These are phyloP conservation scores for Cyprinodon tularosa DNA, from an alignment of 2,113 vertebrate genomes.

Conservation along the genomic window DNA sequence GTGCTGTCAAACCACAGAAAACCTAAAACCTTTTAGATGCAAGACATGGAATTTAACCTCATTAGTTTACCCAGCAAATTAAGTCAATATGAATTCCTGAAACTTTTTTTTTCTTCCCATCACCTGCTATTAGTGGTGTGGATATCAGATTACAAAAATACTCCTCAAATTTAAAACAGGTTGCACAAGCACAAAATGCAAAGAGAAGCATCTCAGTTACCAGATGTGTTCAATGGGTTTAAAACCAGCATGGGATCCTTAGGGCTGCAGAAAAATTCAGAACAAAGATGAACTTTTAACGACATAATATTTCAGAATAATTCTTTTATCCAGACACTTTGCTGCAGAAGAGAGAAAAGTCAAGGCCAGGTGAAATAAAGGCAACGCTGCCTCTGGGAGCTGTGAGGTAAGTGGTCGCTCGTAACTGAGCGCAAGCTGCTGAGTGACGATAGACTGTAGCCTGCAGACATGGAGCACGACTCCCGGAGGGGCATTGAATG, in stretches of 20 bases:
- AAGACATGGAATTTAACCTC: not conserved
- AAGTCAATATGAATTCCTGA: slow-evolving; percentile 22
- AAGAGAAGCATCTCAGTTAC: not conserved
- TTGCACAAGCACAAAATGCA: slow-evolving; percentile 24
- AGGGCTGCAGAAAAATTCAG: not conserved
- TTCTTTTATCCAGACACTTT: slow-evolving; percentile 30
- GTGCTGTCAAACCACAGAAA: not conserved
- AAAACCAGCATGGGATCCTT: slow-evolving; percentile 10
- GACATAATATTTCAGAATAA: slow-evolving; percentile 7
- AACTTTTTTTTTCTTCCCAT: slow-evolving; percentile 9
- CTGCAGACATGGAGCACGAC: slow-evolving; percentile 40
- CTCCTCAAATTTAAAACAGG: slow-evolving; percentile 8
- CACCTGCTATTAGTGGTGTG: slow-evolving; percentile 9
- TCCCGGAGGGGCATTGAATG: slow-evolving; percentile 38
- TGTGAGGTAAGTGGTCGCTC: slow-evolving; percentile 30
- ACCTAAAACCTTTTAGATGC: too few species aligned
- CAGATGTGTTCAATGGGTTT: not conserved
- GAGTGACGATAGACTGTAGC: slow-evolving; percentile 18
- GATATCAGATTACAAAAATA: slow-evolving; percentile 31
- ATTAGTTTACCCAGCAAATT: not conserved
- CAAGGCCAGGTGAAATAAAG: slow-evolving; percentile 47
- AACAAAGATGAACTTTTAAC: not conserved
- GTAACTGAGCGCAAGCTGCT: slow-evolving; percentile 33
- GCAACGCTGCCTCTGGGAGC: slow-evolving; percentile 33
- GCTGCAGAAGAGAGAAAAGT: slow-evolving; percentile 27